Conservation (phyloP, 2,113 vertebrate species). For the Melanerpes aurifrons region DNA sequence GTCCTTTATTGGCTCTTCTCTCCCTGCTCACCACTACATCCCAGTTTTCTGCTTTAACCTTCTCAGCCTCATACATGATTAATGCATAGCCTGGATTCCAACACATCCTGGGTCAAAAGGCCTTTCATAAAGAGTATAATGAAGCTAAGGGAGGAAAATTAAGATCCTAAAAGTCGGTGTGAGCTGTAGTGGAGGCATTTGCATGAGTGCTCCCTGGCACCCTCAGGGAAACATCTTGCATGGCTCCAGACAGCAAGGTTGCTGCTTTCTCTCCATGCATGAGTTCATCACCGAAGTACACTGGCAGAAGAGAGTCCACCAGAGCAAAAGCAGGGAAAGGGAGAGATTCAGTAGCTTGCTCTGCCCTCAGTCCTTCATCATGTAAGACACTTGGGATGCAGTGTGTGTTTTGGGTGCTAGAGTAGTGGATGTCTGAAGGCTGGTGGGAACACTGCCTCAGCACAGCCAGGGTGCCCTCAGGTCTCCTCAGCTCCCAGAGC, state of each 20-base stretch:
- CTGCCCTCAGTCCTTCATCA: background rate
- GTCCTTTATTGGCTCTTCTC: too few relatives aligned
- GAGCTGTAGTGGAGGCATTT: background rate
- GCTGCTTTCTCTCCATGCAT: background rate
- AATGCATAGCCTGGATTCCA: background rate
- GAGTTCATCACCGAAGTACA: background rate
- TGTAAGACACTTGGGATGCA: background rate
- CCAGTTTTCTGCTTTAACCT: background rate
- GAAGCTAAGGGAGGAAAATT: background rate
- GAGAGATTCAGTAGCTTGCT: background rate
- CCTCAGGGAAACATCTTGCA: background rate
- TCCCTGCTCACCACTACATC: background rate
- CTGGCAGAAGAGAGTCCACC: background rate
- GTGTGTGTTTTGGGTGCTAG: background rate
- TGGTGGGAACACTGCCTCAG: background rate
- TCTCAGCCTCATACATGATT: rapidly evolving
- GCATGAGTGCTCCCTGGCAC: background rate
- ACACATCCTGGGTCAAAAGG: background rate
- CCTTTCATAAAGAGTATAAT: background rate
- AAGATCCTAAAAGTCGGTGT: background rate
- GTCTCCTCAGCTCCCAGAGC: background rate
- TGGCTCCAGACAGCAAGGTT: background rate
- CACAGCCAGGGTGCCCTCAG: background rate
- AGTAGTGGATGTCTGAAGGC: background rate
- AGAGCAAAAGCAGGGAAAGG: background rate